phyloP scores from a whole-genome alignment of 2,888 invertebrate species.

The Noctua comes region DNA sequence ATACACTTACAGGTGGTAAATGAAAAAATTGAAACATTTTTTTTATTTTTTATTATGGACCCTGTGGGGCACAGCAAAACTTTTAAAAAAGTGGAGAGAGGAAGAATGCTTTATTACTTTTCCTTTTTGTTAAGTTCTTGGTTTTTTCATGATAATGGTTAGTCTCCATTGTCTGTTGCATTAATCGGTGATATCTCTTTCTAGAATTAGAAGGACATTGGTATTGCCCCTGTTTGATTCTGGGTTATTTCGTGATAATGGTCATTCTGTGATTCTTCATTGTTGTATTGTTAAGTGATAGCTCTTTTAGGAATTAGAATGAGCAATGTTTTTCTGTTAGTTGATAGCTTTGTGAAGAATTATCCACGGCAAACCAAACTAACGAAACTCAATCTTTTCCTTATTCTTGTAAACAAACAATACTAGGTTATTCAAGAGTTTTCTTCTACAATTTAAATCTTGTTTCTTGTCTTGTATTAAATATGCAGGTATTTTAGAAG shows the following conservation, averaged over 20 bases:
- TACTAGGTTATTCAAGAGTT: not conserved
- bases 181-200: not conserved
- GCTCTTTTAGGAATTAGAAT: not conserved
- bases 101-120: too few species aligned
- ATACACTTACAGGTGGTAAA: too few species aligned
- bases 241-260: slow-evolving; percentile 1
- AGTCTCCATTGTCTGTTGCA: not conserved
- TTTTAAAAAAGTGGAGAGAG: too few species aligned
- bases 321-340: not conserved
- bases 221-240: not conserved
- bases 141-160: slow-evolving; percentile 1
- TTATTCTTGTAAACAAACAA: not conserved
- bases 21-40: too few species aligned
- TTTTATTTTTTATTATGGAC: too few species aligned
- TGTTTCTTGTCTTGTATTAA: not conserved
- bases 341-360: slow-evolving; percentile 3
- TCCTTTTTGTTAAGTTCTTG: not conserved
- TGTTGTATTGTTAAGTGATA: slow-evolving; percentile 11
- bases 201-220: slow-evolving; percentile 17
- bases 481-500: not conserved
- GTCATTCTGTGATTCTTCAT: not conserved
- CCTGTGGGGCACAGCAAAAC: too few species aligned
- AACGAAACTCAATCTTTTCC: not conserved
- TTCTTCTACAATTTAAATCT: not conserved
- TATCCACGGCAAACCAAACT: not conserved